A percentile compares a stretch with the other conserved stretches of the same genome.
These are phyloP conservation scores for Batillaria attramentaria DNA, from an alignment of 1,140 invertebrate species.

Conservation along the genomic window DNA sequence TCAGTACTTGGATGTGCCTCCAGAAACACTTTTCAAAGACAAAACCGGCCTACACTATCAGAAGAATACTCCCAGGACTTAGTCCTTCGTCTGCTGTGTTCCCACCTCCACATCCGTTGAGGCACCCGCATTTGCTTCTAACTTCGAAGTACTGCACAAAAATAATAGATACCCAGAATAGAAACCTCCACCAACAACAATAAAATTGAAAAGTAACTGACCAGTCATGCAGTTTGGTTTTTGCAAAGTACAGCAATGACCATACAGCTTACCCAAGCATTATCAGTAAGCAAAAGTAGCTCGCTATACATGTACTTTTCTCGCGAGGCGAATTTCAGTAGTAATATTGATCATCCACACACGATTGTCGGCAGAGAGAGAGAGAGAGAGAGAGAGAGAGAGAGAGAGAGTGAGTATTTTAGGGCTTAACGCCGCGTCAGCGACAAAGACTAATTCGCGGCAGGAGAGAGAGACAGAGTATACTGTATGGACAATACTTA, in stretches of 20 bases:
- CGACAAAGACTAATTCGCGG: too few species aligned
- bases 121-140: not conserved
- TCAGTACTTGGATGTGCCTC: too few species aligned
- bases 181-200: not conserved
- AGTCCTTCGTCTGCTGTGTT: not conserved
- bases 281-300: not conserved
- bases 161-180: not conserved
- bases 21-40: too few species aligned
- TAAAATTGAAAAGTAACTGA: not conserved
- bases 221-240: not conserved
- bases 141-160: not conserved
- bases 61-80: not conserved
- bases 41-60: not conserved
- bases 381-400: too few species aligned
- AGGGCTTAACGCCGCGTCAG: too few species aligned
- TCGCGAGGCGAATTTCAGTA: too few species aligned
- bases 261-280: not conserved
- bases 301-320: too few species aligned
- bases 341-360: too few species aligned
- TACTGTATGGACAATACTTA: not conserved
- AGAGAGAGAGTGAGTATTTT: not conserved
- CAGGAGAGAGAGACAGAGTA: not conserved
- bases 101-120: not conserved
- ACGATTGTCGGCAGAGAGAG: too few species aligned
- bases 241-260: not conserved